phyloP scores from a whole-genome alignment of 2,113 vertebrate genomes.

The Carlito syrichta region DNA sequence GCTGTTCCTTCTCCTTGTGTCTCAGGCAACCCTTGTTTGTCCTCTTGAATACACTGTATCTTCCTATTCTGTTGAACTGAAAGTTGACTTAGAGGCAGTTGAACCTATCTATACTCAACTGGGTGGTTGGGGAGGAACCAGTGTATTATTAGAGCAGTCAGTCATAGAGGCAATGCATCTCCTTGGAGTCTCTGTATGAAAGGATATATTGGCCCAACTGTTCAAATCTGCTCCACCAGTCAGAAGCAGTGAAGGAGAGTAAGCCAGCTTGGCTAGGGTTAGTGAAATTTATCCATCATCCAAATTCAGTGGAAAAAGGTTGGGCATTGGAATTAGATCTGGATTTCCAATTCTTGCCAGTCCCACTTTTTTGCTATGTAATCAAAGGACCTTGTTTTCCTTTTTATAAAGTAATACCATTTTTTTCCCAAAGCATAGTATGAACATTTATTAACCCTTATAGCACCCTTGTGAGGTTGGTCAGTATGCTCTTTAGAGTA shows the following conservation, averaged over 20 bases:
- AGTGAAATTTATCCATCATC: not conserved
- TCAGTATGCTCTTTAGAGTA: too few species aligned
- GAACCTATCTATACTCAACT: not conserved
- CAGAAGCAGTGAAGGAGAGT: not conserved
- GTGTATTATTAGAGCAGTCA: not conserved
- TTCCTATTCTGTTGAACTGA: not conserved
- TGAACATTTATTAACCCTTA: too few species aligned
- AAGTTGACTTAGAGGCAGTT: not conserved
- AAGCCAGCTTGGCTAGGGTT: not conserved
- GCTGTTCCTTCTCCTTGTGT: not conserved
- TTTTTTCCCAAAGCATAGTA: too few species aligned
- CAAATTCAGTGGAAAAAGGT: not conserved
- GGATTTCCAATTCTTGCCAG: not conserved
- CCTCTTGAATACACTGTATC: not conserved
- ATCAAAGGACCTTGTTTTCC: not conserved
- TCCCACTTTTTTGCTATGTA: not conserved
- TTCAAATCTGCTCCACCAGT: not conserved
- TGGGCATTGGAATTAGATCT: not conserved
- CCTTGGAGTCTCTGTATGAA: not conserved
- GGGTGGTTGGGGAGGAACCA: not conserved
- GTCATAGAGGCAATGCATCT: not conserved
- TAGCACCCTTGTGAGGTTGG: too few species aligned
- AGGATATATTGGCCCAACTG: not conserved
- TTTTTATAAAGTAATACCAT: too few species aligned
- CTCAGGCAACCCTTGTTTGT: rapidly evolving